Base-by-base conservation (phyloP, 53 echinoderm and acorn worm genomes). In the Zoroaster sp. region DNA sequence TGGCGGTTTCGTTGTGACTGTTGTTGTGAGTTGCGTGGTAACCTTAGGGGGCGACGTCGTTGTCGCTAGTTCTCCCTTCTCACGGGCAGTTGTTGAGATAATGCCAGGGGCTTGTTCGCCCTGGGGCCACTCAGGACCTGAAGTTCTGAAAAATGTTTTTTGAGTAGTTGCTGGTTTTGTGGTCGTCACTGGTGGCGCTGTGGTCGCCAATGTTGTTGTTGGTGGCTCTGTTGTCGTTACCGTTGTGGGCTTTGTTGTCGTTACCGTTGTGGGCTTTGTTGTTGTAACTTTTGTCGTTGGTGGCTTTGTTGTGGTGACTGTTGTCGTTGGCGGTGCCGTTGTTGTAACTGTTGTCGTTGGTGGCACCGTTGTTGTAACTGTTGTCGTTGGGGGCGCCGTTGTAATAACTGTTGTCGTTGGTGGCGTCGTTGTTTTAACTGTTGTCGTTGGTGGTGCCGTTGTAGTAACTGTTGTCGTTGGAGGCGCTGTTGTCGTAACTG, bases 311-410 rank as follows among this genome's bases (percentile, higher is more conserved):
- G 88, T 81, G 6, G 82, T 44, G 0, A 68, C 47, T 0, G 88
- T 46, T 2, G 78, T 77, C 51, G 88, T 88, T 67, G 77, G 77
- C 18, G 88, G 77, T 14, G 69, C 32, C 12, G 78, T 77, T 35
- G 88, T 88, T 36, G 89, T 63, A 13, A 72, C 72, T n/a, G 78
- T 45, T 10, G 88, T 88, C 10, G 78, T 88, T 68, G 88, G 77
- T 7, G 88, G 88, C 14, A 38, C 53, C 45, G 88, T 88, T 0
- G 78, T 88, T 33, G 88, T 45, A 5, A 67, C 67, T 9, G 77
- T 88, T 1, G 88, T 88, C 1, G 88, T 65, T 67, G 88, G 77
- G 40, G 77, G 65, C 46, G 77, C 46, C 44, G 88, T 76, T 11
- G 87, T 87, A 0, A 32, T 78, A 3, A 52, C 46, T 49, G 42